phyloP scores from a whole-genome alignment of 2,113 vertebrate species.

The Indicator indicator region DNA sequence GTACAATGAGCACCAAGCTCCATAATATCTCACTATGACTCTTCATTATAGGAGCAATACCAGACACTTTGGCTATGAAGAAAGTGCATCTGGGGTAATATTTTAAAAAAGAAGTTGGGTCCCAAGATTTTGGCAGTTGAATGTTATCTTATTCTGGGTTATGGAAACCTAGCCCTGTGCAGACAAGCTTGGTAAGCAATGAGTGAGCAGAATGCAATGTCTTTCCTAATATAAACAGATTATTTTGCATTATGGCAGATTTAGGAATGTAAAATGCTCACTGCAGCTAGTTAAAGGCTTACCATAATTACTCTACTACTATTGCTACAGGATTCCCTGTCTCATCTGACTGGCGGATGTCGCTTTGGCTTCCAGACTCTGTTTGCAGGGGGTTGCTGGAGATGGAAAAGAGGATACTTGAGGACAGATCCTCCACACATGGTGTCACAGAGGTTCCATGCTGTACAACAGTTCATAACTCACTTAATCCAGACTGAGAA shows the following conservation, averaged over 20 bases:
- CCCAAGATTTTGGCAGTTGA: conserved; percentile 1
- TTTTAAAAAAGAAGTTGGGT: background rate
- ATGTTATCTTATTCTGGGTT: background rate
- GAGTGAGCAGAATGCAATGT: conserved; percentile 61
- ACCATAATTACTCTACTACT: conserved; percentile 50
- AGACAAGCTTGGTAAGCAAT: conserved; percentile 53
- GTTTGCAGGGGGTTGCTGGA: background rate
- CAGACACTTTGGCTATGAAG: background rate
- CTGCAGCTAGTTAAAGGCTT: conserved; percentile 63
- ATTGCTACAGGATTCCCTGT: conserved; percentile 36
- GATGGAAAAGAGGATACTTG: background rate
- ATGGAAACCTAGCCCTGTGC: conserved; percentile 40
- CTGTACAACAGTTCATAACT: conserved; percentile 1
- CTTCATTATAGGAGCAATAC: background rate
- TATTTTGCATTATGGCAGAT: conserved; percentile 59
- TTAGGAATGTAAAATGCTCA: conserved; percentile 57
- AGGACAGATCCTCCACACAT: background rate
- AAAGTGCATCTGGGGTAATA: background rate
- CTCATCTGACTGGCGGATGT: background rate
- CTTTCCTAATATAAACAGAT: conserved; percentile 67
- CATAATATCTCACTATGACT: background rate
- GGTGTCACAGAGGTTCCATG: background rate
- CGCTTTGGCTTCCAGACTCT: background rate
- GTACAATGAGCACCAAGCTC: background rate
- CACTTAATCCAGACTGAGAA: conserved; percentile 39